phyloP scores from a whole-genome alignment of 2,888 invertebrate genomes.

The Pachycephus smyrnensis region DNA sequence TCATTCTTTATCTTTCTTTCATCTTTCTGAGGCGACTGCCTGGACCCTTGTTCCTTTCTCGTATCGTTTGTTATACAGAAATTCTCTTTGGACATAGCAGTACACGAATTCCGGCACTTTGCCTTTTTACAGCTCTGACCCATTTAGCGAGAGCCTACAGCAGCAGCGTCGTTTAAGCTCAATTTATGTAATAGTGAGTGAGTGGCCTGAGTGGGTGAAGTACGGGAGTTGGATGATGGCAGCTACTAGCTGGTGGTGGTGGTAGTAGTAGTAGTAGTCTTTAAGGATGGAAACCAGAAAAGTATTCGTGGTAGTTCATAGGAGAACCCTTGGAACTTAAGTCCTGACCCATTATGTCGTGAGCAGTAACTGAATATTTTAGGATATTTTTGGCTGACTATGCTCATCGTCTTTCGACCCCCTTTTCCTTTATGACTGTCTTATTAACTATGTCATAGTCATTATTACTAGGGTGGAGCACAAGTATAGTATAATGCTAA shows the following conservation, averaged over 20 bases:
- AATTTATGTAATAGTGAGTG: conserved; percentile 47
- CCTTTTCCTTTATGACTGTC: background rate
- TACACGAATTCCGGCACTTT: background rate
- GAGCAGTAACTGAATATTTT: conserved; percentile 46
- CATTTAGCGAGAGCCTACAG: conserved; percentile 41
- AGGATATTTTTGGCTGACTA: conserved; percentile 33
- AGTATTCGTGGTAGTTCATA: conserved; percentile 5
- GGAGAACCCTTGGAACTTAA: conserved; percentile 32
- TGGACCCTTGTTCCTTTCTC: background rate
- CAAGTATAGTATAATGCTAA: background rate
- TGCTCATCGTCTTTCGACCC: conserved; percentile 8
- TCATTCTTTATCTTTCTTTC: background rate
- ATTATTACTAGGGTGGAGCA: background rate
- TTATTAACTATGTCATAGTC: background rate
- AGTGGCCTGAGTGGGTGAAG: conserved; percentile 16
- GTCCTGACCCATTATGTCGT: conserved; percentile 40
- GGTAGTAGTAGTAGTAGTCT: background rate
- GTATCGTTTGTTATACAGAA: background rate
- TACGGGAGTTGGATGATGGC: background rate
- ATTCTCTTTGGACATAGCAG: background rate
- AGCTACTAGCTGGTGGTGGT: background rate
- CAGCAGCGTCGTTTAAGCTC: conserved; percentile 40
- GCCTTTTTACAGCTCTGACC: conserved; percentile 31
- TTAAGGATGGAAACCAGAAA: background rate
- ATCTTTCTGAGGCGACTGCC: background rate